Base-by-base conservation (phyloP, 2,113 vertebrate species). In the Asarcornis scutulata region DNA sequence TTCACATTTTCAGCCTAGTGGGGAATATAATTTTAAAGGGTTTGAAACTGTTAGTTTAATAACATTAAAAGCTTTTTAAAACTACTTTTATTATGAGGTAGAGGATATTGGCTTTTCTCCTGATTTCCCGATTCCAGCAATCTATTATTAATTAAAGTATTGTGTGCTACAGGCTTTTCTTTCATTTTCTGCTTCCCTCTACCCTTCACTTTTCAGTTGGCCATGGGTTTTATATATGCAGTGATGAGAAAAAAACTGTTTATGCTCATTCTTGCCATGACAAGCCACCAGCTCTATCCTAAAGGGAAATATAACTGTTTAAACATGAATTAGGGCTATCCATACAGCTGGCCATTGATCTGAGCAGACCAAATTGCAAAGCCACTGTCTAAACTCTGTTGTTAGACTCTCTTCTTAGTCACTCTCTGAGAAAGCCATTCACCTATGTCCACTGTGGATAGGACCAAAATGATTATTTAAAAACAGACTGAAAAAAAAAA, bases 121-220 rank as follows among this genome's bases (percentile, higher is more conserved):
- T 90, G 56, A 94, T 95, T 91, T 96, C 83, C 32, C n/a, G n/a
- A 60, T 74, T 86, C 80, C 48, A 95, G 62, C 10, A 68, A 86
- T 69, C 21, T 93, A 82, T 91, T 90, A 91, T 96, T 95, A 96
- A 97, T 94, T 95, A 96, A 96, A 96, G 90, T 79, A 81, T 75
- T 86, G 68, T 96, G 93, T 93, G 69, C 48, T 76, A 81, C 46
- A 77, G 75, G 74, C 84, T 84, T 94, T 84, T 75, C 66, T 91
- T 91, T 88, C 42, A 40, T 92, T 91, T 96, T 59, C 42, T 68
- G 59, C 64, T 91, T 91, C 46, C 34, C 22, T 86, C 46, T 85
- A 53, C 64, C 53, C 76, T 89, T 89, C 72, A n/a, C 7, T 90
- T 95, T 94, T 86, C 62, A 73, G 68, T 36, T 81, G 69, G 67